Base-by-base conservation (phyloP, 2,113 vertebrate species). In the Telmatochromis bifrenatus region DNA sequence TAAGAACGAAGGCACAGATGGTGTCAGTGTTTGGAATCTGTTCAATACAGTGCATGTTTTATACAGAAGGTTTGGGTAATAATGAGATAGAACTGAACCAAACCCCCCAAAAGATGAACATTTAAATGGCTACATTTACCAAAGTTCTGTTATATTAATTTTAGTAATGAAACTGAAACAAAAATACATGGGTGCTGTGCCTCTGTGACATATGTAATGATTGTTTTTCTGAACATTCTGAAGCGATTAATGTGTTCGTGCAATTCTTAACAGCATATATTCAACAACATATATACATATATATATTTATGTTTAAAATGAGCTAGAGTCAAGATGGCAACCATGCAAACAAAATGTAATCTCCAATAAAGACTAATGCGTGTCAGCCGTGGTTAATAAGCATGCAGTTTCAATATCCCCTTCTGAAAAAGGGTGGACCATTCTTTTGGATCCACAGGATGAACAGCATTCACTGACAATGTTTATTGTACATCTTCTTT, bases 61-160 rank as follows among this genome's bases (percentile, higher is more conserved):
- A 53, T 35, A 45, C 58, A 82, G 58, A 84, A 80, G 3, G 56
- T 70, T 23, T 82, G 88, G 58, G 84, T 65, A 58, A 58, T n/a
- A 47, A 31, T 83, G 35, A 88, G 85, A 92, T 84, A 56, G 83
- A 86, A 86, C 88, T 91, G 82, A 94, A 90, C 91, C 86, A 88
- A 37, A 83, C 65, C 75, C 68, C 55, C 88, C 79, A 92, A 51
- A 62, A 11, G 15, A 62, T 62, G 1, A 62, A 62, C 58, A 62
- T 62, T 60, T 60, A 94, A 55, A 90, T 70, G 87, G 85, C 89
- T 53, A 39, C 19, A 89, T 91, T 85, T 89, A 83, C 77, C 82
- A 90, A 83, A 21, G 6, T 53, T 68, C 83, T 81, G 87, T 91
- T 84, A 81, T 86, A 83, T 84, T 93, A 56, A 87, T 91, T 87